Evolutionary conservation across 1,140 invertebrate genomes (phyloP), one percentile per base, ranked within the genome.

Genomic region (Phocides pigmalion): DNA sequence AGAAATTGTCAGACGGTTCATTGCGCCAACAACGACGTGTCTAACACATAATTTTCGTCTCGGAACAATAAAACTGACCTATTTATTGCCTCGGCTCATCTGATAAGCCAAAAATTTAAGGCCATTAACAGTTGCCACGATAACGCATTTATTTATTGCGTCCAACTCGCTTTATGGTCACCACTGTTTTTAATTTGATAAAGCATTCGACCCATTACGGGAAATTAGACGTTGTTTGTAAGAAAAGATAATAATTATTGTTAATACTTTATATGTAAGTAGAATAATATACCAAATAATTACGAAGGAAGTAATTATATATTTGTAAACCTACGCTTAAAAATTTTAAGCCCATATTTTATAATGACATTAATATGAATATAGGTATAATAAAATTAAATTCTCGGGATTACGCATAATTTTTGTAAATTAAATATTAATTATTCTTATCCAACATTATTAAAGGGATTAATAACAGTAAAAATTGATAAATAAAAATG

Each of bases 1-100:
- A 39, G n/a, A 44, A 61, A 53, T 50, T 51, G 63, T 68, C 63
- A 65, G 66, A 71, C 58, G 82, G 76, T 82, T 81, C 73, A 72
- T 70, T 77, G 78, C 66, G 70, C 70, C 64, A 70, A 42, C 79
- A 79, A 84, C 75, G 72, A 74, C 75, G 58, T 64, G 56, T 65
- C 46, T 59, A 72, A 79, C 81, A 79, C 77, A 85, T 84, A 82
- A 82, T 75, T 85, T 73, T 74, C 64, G 63, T 70, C 69, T 70
- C 72, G 67, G 74, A 74, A 80, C 72, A 83, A 88, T 85, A 86
- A 89, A 86, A 82, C 51, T 86, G 86, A 85, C 85, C 82, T 86
- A 88, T 89, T 90, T 87, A 88, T 86, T 82, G 71, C 72, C 68
- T 47, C 62, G 75, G 69, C 62, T 68, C 68, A 82, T 84, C 70